phyloP scores from a whole-genome alignment of 2,113 vertebrate species.

The Carlito syrichta region DNA sequence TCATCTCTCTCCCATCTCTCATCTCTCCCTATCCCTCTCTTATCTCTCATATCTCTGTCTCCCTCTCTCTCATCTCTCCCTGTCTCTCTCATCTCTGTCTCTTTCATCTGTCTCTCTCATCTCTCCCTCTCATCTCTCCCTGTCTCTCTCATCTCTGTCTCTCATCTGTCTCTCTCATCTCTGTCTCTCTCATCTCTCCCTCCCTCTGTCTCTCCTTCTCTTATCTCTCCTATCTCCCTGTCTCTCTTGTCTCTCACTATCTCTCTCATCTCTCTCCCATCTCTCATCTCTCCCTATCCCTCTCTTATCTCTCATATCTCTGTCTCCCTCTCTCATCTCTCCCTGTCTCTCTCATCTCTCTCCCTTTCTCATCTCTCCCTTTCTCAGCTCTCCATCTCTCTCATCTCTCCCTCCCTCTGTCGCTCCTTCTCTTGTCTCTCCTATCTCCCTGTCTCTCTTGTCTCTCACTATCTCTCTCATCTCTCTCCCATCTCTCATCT shows the following conservation, averaged over 20 bases:
- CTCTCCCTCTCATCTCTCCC: too few relatives aligned
- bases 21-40: accelerated
- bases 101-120: accelerated
- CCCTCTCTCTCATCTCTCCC: background rate
- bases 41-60: background rate
- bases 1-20: background rate
- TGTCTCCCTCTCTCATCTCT: background rate
- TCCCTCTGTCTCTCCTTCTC: background rate
- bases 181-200: too few relatives aligned
- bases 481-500: background rate
- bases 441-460: accelerated
- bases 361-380: background rate
- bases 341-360: conserved; percentile 47
- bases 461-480: background rate
- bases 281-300: background rate
- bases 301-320: accelerated
- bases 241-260: too few relatives aligned
- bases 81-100: accelerated
- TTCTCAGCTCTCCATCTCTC: background rate
- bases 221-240: accelerated
- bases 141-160: too few relatives aligned
- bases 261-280: too few relatives aligned
- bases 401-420: accelerated
- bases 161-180: accelerated
- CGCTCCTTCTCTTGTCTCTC: accelerated